Evolutionary conservation across 30 jellyfish, hydroid and myxozoan species (phyloP).

Genomic region (Cassiopea xamachana): DNA sequence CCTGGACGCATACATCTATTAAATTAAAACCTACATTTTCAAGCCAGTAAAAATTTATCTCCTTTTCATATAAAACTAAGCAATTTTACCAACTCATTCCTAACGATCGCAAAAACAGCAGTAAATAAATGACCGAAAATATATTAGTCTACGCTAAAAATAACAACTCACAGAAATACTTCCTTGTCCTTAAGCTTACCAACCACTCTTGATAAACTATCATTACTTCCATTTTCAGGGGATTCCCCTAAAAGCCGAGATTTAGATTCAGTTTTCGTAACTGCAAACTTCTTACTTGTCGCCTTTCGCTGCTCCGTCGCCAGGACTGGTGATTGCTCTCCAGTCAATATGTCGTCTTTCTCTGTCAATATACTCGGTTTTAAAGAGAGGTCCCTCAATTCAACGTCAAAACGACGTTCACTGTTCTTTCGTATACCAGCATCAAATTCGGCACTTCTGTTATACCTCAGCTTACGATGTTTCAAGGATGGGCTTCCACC

Average conservation of each 20-base stretch:
- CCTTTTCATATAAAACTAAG: too few relatives aligned
- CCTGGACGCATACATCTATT: too few relatives aligned
- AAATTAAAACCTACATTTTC: too few relatives aligned
- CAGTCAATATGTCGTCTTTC: neutral
- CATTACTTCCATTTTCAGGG: constrained; percentile 48
- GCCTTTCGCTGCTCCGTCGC: constrained; percentile 13
- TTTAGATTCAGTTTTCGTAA: constrained; percentile 45
- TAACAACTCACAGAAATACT: constrained; percentile 29
- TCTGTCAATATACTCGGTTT: constrained; percentile 22
- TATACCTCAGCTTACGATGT: neutral
- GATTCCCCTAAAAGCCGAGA: constrained; percentile 22
- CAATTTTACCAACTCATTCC: too few relatives aligned
- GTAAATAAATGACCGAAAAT: neutral
- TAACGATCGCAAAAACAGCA: too few relatives aligned
- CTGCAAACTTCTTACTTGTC: constrained; percentile 36
- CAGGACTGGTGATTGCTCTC: neutral
- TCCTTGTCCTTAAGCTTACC: constrained; percentile 73
- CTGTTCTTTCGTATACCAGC: neutral
- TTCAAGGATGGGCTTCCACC: neutral
- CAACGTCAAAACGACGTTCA: constrained; percentile 9
- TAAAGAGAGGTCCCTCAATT: neutral
- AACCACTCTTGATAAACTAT: constrained; percentile 56
- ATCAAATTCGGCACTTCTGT: neutral
- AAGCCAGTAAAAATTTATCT: too few relatives aligned
- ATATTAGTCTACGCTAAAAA: constrained; percentile 4